Percentiles rank a stretch among this genome's conserved stretches.
Evolutionary conservation across 2,797 vertebrate species (phyloP).

Genomic region (Hirundo rustica): DNA sequence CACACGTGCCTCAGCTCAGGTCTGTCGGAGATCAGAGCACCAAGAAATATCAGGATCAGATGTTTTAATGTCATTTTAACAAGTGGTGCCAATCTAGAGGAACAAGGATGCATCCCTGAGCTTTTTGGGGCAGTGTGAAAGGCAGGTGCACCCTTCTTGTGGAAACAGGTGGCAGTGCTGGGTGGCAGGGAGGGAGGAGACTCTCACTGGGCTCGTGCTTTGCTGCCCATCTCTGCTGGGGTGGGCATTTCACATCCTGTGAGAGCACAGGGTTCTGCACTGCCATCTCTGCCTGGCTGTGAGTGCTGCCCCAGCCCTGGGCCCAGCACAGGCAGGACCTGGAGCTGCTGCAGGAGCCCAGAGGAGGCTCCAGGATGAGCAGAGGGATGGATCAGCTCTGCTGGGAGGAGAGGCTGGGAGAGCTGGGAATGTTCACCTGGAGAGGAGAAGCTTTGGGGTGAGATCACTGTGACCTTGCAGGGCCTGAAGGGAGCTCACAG

Average conservation of each 20-base stretch:
- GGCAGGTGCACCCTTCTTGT: not conserved
- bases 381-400: not conserved
- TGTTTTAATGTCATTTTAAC: not conserved
- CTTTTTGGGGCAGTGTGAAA: not conserved
- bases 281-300: not conserved
- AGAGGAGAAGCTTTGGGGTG: not conserved
- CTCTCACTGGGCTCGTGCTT: rapidly evolving
- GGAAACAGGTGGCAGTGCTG: no score
- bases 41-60: not conserved
- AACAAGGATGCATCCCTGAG: not conserved
- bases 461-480: rapidly evolving
- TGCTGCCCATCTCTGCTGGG: not conserved
- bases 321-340: not conserved
- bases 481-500: not conserved
- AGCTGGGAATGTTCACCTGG: not conserved
- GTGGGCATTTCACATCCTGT: rapidly evolving
- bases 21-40: not conserved
- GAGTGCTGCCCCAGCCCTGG: not conserved
- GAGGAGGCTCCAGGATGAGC: not conserved
- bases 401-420: not conserved
- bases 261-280: no score
- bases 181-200: not conserved
- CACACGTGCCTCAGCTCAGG: not conserved
- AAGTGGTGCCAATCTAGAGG: not conserved
- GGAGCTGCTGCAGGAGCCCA: not conserved